Evolutionary conservation across 2,888 invertebrate species (phyloP), one percentile per base, ranked within the genome.

Genomic region (Hirtodrosophila cameraria): DNA sequence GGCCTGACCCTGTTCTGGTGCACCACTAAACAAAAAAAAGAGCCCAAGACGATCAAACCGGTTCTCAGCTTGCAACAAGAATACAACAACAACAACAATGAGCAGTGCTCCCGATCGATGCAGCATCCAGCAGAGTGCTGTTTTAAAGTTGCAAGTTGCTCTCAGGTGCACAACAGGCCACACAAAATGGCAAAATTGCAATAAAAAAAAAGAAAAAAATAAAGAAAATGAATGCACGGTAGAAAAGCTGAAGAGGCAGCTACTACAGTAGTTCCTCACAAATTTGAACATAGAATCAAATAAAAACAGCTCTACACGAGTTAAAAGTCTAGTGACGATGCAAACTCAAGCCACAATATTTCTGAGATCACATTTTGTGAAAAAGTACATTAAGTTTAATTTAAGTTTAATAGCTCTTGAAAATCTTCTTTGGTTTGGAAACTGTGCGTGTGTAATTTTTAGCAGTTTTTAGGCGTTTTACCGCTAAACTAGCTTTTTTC

Each of bases 1-100:
- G 81, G 86, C 81, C 80, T 79, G 79, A 79, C 79, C 79, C 79
- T 79, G 86, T 83, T 79, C 84, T 83, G 81, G 57, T 73, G 73
- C 75, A 64, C 83, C 76, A 72, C 55, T 36, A 52, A 46, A 31
- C 33, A 30, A 30, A 8, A 58, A 36, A 46, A 73, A 60, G 36
- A 33, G 30, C 31, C 50, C 38, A 18, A 52, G 54, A 69, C 46
- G 36, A 23, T 12, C n/a, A 62, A 80, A 84, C 81, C 78, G 81
- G 77, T 68, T 76, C n/a, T 15, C 13, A 3, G 16, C 1, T 36
- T 27, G 30, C 35, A 36, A 35, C 62, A 36, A 31, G 41, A 50
- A 54, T 11, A 48, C 31, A 41, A 7, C 9, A 23, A 66, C 72
- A 41, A 54, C 25, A 27, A 28, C 18, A 39, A 36, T 11, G 38